Evolutionary conservation across 2,888 invertebrate species (phyloP), one percentile per base, ranked within the genome.

Genomic region (Drosophila niveifrons): DNA sequence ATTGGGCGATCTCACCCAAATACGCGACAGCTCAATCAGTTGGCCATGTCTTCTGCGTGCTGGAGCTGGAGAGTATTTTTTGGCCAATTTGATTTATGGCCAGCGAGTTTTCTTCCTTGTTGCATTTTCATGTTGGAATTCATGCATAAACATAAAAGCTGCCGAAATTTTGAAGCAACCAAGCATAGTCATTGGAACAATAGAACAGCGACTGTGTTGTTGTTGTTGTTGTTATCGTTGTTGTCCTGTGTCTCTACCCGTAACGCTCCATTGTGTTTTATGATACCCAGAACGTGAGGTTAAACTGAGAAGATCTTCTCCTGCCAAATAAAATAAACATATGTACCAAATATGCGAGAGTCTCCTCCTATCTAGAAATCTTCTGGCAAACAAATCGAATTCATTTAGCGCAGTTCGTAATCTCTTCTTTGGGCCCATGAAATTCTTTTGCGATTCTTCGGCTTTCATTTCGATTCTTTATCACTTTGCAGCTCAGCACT

Each of bases 1-100:
- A 87, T 66, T 87, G 82, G 78, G 87, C 84, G 72, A 88, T 75
- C 83, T 83, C 82, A 88, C 78, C 83, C 80, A 82, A 88, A 88
- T 85, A 85, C 71, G 85, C 82, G 86, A 88, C 83, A 83, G 88
- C 83, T 88, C 83, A 88, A 83, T 88, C 83, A 83, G 82, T 82
- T 88, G 85, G 78, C 88, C 85, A 85, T 85, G 83, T 68, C 82
- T 83, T 66, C 82, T 83, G 88, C 82, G 88, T 81, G 82, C 79
- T 78, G 66, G 43, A 57, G 63, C 61, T 64, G 44, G 44, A 62
- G 29, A 57, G 80, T 66, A 64, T 71, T 70, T 73, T 70, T 77
- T 72, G 69, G 82, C 73, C 82, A 82, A 80, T 88, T 88, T 83
- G 83, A 83, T 83, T 83, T 83, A 83, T 88, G 80, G 72, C 46